A percentile compares a stretch with the other conserved stretches of the same genome.
These are phyloP conservation scores for Mormyrus proboscirostris DNA, from an alignment of 2,797 vertebrate genomes.

Conservation along the genomic window DNA sequence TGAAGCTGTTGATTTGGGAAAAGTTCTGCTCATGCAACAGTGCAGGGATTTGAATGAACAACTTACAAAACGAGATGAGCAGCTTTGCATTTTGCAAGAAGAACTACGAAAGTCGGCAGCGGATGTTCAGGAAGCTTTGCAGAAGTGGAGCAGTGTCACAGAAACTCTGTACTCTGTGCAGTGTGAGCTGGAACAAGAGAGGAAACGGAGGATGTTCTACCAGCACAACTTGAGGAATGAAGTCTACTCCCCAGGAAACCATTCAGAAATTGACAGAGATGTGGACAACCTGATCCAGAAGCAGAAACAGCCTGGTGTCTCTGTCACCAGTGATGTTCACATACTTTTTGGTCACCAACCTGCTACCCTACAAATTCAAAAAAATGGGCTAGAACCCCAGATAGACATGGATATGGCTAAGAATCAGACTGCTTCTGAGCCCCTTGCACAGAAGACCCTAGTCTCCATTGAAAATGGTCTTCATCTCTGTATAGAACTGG, in stretches of 20 bases:
- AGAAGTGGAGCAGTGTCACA: conserved; percentile 31
- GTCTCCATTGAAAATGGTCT: conserved; percentile 46
- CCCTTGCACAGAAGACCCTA: conserved; percentile 50
- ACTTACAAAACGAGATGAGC: conserved; percentile 56
- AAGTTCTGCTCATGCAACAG: conserved; percentile 54
- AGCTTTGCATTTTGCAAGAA: conserved; percentile 53
- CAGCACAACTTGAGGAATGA: conserved; percentile 56
- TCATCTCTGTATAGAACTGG: conserved; percentile 53
- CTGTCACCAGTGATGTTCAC: conserved; percentile 44
- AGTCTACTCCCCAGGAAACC: conserved; percentile 43
- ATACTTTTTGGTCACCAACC: conserved; percentile 48
- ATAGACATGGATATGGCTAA: conserved; percentile 51
- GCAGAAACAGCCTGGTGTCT: conserved; percentile 48
- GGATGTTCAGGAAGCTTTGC: conserved; percentile 58
- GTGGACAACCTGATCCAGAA: conserved; percentile 35
- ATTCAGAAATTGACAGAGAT: conserved; percentile 21
- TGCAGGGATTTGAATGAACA: conserved; percentile 61
- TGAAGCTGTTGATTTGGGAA: conserved; percentile 36
- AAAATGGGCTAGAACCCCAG: conserved; percentile 50
- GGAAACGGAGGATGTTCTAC: conserved; percentile 42
- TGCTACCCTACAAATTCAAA: conserved; percentile 45
- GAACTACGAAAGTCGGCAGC: conserved; percentile 55
- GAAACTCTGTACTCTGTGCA: conserved; percentile 10
- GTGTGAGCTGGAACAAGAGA: conserved; percentile 44
- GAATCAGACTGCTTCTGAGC: conserved; percentile 41